phyloP scores from a whole-genome alignment of 2,797 vertebrate genomes.

The Sebastes matsubarae region DNA sequence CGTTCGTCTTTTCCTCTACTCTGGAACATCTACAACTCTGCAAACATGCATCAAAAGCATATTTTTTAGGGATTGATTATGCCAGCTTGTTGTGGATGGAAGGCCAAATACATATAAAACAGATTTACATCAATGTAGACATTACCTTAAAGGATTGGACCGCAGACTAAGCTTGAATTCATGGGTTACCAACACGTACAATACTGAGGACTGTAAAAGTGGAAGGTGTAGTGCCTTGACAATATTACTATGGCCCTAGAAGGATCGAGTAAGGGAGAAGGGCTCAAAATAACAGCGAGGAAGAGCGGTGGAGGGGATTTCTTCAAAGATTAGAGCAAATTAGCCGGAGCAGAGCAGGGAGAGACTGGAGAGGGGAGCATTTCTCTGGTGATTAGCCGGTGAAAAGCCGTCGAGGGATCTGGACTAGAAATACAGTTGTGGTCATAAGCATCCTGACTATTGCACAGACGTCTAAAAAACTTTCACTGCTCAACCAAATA shows the following conservation, averaged over 20 bases:
- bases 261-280: neutral
- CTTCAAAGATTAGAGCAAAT: conserved; percentile 65
- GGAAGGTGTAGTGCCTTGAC: neutral
- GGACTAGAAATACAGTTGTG: neutral
- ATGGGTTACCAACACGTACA: neutral
- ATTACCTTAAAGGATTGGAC: neutral
- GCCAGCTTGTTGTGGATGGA: neutral
- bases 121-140: neutral
- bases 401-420: conserved; percentile 30
- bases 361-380: conserved; percentile 25
- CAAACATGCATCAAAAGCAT: neutral
- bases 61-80: neutral
- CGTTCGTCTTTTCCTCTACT: neutral
- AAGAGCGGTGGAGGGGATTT: conserved; percentile 42
- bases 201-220: neutral
- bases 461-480: conserved; percentile 13
- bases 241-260: neutral
- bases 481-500: conserved; percentile 18
- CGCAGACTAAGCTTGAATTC: neutral
- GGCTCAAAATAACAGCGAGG: conserved; percentile 34
- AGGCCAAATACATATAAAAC: neutral
- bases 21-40: neutral
- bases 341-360: conserved; percentile 33
- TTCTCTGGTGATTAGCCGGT: conserved; percentile 41
- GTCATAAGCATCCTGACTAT: conserved; percentile 15